A percentile compares a stretch with the other conserved stretches of the same genome.
Conservation (phyloP, 1,140 invertebrate genomes). For the Tetragonula clypearis region DNA sequence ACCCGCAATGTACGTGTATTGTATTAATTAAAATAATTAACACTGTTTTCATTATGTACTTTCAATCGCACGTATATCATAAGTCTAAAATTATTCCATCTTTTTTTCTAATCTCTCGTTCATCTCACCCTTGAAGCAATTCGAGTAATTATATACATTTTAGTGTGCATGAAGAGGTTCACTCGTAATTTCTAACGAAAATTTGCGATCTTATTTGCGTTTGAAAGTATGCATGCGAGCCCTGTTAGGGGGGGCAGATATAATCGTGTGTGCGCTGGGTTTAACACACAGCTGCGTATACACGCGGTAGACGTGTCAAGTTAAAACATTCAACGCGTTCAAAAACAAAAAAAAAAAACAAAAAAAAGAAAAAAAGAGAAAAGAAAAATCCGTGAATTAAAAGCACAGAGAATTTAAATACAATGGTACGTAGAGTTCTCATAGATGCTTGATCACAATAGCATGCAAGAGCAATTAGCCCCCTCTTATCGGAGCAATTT, state of each 20-base stretch:
- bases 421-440: neutral
- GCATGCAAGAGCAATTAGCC: conserved; percentile 23
- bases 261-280: neutral
- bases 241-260: neutral
- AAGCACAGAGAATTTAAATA: conserved; percentile 1
- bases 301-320: neutral
- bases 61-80: neutral
- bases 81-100: neutral
- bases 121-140: neutral
- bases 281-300: conserved; percentile 20
- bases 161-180: neutral
- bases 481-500: conserved; percentile 15
- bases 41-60: neutral
- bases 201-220: neutral
- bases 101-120: neutral
- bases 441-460: neutral
- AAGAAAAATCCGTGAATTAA: conserved; percentile 27
- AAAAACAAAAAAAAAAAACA: too few relatives aligned
- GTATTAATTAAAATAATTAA: neutral
- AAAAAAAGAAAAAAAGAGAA: too few relatives aligned
- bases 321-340: conserved; percentile 1
- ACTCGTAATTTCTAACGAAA: neutral
- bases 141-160: neutral
- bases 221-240: neutral
- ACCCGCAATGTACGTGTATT: too few relatives aligned